phyloP scores from a whole-genome alignment of 2,888 invertebrate genomes.

The Aelia acuminata region DNA sequence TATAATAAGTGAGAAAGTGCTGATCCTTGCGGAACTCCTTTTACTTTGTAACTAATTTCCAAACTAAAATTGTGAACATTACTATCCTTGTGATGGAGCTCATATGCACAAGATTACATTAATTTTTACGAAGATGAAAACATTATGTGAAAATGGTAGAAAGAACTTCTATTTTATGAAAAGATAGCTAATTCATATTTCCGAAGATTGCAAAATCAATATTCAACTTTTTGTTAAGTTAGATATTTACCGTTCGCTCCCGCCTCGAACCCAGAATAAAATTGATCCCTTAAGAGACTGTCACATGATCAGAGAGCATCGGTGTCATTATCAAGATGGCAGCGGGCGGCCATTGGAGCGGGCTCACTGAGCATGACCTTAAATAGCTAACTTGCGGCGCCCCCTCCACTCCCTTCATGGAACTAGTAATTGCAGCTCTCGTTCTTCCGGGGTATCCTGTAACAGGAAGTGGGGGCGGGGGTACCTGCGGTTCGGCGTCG shows the following conservation, averaged over 20 bases:
- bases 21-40: too few species aligned
- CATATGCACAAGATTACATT: too few species aligned
- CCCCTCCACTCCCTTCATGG: neutral
- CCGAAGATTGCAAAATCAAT: too few species aligned
- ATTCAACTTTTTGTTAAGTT: too few species aligned
- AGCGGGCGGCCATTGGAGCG: conserved; percentile 46
- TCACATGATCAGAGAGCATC: neutral
- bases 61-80: too few species aligned
- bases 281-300: neutral
- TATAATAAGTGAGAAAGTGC: too few species aligned
- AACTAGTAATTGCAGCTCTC: neutral
- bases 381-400: conserved; percentile 32
- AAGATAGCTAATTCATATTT: too few species aligned
- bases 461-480: neutral
- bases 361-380: conserved; percentile 54
- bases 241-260: neutral
- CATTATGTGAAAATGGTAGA: too few species aligned
- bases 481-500: neutral
- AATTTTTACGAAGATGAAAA: too few species aligned
- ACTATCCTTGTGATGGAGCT: too few species aligned
- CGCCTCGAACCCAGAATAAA: neutral
- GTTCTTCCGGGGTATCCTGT: neutral
- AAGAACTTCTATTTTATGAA: too few species aligned
- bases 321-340: conserved; percentile 39
- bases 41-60: too few species aligned